Conservation (phyloP, 2,888 invertebrate genomes). For the Plemyria rubiginata region DNA sequence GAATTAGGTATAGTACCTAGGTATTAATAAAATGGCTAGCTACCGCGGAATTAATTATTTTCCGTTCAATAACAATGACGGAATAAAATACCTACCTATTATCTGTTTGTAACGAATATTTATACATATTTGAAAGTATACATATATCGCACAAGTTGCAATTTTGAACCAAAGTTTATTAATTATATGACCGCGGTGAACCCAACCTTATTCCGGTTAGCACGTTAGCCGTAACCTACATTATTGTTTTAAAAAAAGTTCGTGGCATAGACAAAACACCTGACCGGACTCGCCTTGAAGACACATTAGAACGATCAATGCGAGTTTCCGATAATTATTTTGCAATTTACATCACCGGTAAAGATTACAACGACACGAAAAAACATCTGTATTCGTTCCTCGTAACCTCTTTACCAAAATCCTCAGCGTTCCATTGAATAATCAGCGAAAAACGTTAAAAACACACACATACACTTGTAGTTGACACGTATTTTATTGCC, state of each 20-base stretch:
- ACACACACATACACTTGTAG: conserved; percentile 62
- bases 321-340: conserved; percentile 70
- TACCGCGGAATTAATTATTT: conserved; percentile 25
- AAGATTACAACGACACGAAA: conserved; percentile 38
- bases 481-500: conserved; percentile 73
- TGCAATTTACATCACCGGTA: conserved; percentile 73
- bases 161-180: conserved; percentile 31
- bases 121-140: conserved; percentile 3
- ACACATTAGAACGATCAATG: conserved; percentile 53
- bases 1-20: no score
- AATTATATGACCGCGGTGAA: conserved; percentile 35
- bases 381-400: conserved; percentile 38
- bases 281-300: conserved; percentile 46
- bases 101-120: conserved; percentile 7
- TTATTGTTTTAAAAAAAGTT: conserved; percentile 44
- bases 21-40: conserved; percentile 15
- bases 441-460: conserved; percentile 47
- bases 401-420: conserved; percentile 35
- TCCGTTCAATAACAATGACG: conserved; percentile 38
- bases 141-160: conserved; percentile 15
- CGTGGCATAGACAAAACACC: conserved; percentile 53
- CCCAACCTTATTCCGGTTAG: conserved; percentile 35
- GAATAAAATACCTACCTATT: conserved; percentile 31
- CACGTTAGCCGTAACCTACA: conserved; percentile 44
- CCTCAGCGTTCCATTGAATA: conserved; percentile 36